Conservation (phyloP, 2,888 invertebrate species). For the Synergus itoensis region DNA sequence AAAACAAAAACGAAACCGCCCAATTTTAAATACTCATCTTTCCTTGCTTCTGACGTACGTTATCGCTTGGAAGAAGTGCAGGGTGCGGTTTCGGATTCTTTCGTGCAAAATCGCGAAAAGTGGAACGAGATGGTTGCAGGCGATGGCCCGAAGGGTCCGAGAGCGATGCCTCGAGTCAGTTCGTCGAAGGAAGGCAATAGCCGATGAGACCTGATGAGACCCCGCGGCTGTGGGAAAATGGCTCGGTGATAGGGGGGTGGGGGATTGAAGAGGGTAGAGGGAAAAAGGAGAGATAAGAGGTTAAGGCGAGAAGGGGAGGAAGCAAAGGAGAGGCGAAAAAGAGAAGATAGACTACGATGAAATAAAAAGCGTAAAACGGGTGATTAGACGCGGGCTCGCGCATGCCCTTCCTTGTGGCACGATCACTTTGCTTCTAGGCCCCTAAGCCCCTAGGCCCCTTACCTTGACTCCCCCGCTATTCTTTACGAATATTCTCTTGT, state of each 20-base stretch:
- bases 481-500: conserved; percentile 15
- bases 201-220: conserved; percentile 59
- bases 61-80: background rate
- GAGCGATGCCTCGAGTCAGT: conserved; percentile 59
- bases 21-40: conserved; percentile 4
- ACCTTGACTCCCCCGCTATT: conserved; percentile 9
- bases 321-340: conserved; percentile 57
- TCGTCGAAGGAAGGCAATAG: conserved; percentile 55
- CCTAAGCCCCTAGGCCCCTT: background rate
- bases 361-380: conserved; percentile 76
- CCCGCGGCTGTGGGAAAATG: conserved; percentile 76
- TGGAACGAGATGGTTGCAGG: conserved; percentile 70
- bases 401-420: conserved; percentile 69
- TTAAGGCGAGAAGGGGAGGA: conserved; percentile 33
- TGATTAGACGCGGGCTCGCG: conserved; percentile 76
- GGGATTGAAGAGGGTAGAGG: conserved; percentile 52
- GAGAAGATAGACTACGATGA: conserved; percentile 60
- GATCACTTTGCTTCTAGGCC: conserved; percentile 40
- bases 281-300: conserved; percentile 44
- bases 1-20: background rate
- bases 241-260: conserved; percentile 59
- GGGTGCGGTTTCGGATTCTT: conserved; percentile 59
- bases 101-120: conserved; percentile 71
- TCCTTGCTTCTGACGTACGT: background rate
- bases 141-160: conserved; percentile 59